Evolutionary conservation across 2,888 invertebrate genomes (phyloP).

Genomic region (Agrotis exclamationis): DNA sequence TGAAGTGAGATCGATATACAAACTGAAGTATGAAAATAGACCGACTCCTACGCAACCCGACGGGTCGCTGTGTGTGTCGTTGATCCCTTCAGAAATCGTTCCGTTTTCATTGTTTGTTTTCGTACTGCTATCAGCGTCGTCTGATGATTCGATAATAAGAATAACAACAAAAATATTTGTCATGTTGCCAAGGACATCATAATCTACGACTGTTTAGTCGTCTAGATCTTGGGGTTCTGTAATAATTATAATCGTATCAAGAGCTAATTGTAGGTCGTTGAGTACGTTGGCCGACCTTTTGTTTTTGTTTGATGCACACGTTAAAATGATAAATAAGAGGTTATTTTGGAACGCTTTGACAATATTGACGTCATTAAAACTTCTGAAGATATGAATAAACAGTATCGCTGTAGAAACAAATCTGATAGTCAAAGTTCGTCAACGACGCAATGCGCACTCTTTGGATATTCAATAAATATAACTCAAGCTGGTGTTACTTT

Average conservation of each 20-base stretch:
- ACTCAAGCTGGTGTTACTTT: constrained; percentile 29
- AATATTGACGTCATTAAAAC: constrained; percentile 12
- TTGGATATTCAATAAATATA: constrained; percentile 43
- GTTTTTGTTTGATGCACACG: constrained; percentile 10
- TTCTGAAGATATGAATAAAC: constrained; percentile 25
- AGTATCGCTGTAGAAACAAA: constrained; percentile 17
- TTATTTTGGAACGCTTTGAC: constrained; percentile 9
- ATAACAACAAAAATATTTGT: constrained; percentile 54
- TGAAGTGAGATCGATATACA: constrained; percentile 75
- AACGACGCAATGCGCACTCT: constrained; percentile 52
- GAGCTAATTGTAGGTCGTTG: constrained; percentile 12
- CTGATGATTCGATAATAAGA: constrained; percentile 51
- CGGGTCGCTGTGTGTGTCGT: constrained; percentile 83
- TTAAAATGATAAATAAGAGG: constrained; percentile 17
- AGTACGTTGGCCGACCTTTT: constrained; percentile 10
- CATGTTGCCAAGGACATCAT: constrained; percentile 58
- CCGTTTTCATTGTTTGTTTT: constrained; percentile 77
- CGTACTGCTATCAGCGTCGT: constrained; percentile 69
- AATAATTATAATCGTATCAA: constrained; percentile 27
- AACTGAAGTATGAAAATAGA: constrained; percentile 86
- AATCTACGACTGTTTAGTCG: constrained; percentile 28
- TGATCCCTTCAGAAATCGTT: constrained; percentile 84
- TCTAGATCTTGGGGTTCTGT: constrained; percentile 15
- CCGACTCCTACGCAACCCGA: constrained; percentile 85
- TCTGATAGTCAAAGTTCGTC: constrained; percentile 15